Evolutionary conservation across 2,888 invertebrate species (phyloP).

Genomic region (Rotaria socialis): DNA sequence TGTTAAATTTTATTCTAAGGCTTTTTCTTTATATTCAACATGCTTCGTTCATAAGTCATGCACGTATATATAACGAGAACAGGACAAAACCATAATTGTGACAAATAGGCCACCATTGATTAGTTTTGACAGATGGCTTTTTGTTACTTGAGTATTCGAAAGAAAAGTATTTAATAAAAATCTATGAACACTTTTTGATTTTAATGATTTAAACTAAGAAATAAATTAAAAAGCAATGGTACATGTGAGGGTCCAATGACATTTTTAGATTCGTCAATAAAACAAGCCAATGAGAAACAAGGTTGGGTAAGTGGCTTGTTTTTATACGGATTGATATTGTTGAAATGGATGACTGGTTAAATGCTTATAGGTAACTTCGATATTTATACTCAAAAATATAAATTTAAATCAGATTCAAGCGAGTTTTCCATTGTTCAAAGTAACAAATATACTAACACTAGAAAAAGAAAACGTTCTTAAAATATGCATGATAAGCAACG

Average conservation of each 20-base stretch:
- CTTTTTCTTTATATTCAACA: not conserved
- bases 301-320: not conserved
- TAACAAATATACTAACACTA: too few species aligned
- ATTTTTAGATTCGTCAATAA: not conserved
- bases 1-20: not conserved
- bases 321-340: not conserved
- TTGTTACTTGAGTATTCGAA: not conserved
- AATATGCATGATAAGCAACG: not conserved
- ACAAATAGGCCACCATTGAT: not conserved
- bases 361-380: not conserved
- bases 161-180: not conserved
- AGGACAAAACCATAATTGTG: not conserved
- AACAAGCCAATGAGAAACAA: not conserved
- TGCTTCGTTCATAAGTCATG: not conserved
- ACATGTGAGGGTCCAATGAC: not conserved
- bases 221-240: not conserved
- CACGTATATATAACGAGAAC: not conserved
- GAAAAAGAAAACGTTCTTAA: not conserved
- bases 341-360: not conserved
- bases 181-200: not conserved
- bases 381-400: not conserved
- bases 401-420: not conserved
- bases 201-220: not conserved
- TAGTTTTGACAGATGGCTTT: constrained; percentile 9
- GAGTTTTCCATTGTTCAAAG: too few species aligned